Evolutionary conservation across 2,797 vertebrate species (phyloP), one percentile per base, ranked within the genome.

Genomic region (Pseudotriccus pelzelni): DNA sequence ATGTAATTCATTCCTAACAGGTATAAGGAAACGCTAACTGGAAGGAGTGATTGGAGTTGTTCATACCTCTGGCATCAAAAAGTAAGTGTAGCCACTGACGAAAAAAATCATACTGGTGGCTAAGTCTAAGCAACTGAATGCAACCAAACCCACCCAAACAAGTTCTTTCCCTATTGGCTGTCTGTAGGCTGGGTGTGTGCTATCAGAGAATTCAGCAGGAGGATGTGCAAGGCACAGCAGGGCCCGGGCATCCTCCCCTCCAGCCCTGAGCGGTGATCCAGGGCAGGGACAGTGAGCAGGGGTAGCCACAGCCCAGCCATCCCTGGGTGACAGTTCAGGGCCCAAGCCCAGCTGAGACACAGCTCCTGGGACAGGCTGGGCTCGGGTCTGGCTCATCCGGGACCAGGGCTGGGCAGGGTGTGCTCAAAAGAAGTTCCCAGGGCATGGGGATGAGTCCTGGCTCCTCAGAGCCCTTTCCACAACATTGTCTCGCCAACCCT

Each of bases 11-110:
- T 46, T 72, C 32, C 37, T 70, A 87, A 58, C 21, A 95, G 44
- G 44, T 25, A 8, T 56, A 79, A 76, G 60, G 64, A 90, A 89
- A 74, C 19, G 27, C 13, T 47, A 41, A 72, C n/a, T 85, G 34
- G 74, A 92, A 91, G 2, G 22, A 69, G 17, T 47, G 44, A 85
- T 17, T 85, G 63, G 59, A 73, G 67, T 70, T 84, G 37, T 63
- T 91, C 43, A 19, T 72, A 91, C 25, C 50, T 41, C 39, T 89
- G 78, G 23, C 37, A 75, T 84, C 84, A 69, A 89, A 86, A 87
- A 55, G 23, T 69, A 66, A 63, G 64, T 87, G 32, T 78, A 75
- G 59, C 8, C 39, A 28, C 41, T 46, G 12, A 44, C 30, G 53
- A 74, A 80, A 80, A 55, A 87, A 91, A 72, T 72, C 36, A 22